Conservation (phyloP, 2,888 invertebrate species). For the Scaptodrosophila latifasciaeformis region DNA sequence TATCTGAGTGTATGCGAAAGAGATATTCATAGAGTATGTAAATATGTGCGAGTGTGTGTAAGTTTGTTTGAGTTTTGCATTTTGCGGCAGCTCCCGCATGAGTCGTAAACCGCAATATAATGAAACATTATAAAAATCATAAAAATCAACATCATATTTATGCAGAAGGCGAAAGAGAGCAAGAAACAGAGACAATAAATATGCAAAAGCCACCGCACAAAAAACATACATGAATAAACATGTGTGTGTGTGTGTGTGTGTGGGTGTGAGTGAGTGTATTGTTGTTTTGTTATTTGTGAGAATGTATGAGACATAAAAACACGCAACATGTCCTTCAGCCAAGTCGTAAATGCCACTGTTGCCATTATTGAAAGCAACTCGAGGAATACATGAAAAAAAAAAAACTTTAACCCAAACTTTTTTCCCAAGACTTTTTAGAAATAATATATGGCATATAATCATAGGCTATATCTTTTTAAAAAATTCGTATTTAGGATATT, state of each 20-base stretch:
- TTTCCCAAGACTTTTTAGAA: too few relatives aligned
- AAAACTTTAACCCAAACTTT: too few relatives aligned
- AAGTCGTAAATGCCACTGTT: slow-evolving; percentile 37
- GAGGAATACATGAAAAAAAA: neutral
- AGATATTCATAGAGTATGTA: neutral
- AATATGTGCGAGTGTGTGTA: neutral
- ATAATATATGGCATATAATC: too few relatives aligned
- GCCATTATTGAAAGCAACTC: slow-evolving; percentile 31
- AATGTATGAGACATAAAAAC: slow-evolving; percentile 11
- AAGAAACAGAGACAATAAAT: slow-evolving; percentile 11
- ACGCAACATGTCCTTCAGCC: slow-evolving; percentile 22
- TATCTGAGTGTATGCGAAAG: neutral
- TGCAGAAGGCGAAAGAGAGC: slow-evolving; percentile 37
- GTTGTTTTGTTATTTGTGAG: slow-evolving; percentile 4
- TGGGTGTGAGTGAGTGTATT: neutral
- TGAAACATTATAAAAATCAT: slow-evolving; percentile 69
- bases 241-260: neutral
- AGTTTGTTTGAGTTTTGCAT: neutral
- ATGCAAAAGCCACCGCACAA: slow-evolving; percentile 24
- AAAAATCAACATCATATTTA: slow-evolving; percentile 68
- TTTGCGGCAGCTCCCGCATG: slow-evolving; percentile 44
- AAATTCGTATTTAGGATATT: too few relatives aligned
- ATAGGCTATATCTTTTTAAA: too few relatives aligned
- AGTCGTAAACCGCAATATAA: slow-evolving; percentile 65
- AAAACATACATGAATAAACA: too few relatives aligned